Evolutionary conservation across 2,888 invertebrate species (phyloP), one percentile per base, ranked within the genome.

Genomic region (Drosophila neoperkinsi): DNA sequence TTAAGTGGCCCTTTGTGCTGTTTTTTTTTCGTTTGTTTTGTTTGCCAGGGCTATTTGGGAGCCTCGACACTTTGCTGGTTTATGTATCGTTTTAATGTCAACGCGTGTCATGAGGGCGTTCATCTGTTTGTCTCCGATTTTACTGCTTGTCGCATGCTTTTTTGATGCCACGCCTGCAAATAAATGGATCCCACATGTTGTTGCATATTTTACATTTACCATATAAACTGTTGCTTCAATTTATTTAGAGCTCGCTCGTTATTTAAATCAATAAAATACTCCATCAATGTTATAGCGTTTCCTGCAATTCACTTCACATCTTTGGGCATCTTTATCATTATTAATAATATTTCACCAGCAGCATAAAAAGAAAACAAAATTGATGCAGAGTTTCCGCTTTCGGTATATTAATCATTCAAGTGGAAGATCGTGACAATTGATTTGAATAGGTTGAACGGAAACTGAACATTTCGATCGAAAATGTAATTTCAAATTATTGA

Each of bases 31-130:
- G 28, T 28, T 25, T 70, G 55, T 49, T 46, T 64, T 59, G 60
- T 56, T 64, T 41, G 71, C 25, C 55, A 13, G 46, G 1, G 46
- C 41, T 61, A 43, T 67, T 62, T 67, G 38, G 38, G 6, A 58
- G 43, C 43, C 38, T 21, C 25, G 67, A 71, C 70, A 70, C 70
- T 75, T 70, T 38, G 59, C 31, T 46, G 36, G 57, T 77, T 85
- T 85, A 82, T 85, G 74, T 59, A 60, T 77, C 59, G 67, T 64
- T 84, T 89, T 77, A 84, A 83, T 86, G 87, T 81, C 78, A 65
- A 76, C 58, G 86, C 83, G 81, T 83, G 84, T 67, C 74, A 63
- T 51, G 61, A 50, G 69, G 67, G 68, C 71, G 57, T 70, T 65
- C 69, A 77, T 71, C 66, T 75, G 67, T 50, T 71, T 71, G 72